A percentile compares a stretch with the other conserved stretches of the same genome.
These are phyloP conservation scores for Centropus unirufus DNA, from an alignment of 2,113 vertebrate species.

Conservation along the genomic window DNA sequence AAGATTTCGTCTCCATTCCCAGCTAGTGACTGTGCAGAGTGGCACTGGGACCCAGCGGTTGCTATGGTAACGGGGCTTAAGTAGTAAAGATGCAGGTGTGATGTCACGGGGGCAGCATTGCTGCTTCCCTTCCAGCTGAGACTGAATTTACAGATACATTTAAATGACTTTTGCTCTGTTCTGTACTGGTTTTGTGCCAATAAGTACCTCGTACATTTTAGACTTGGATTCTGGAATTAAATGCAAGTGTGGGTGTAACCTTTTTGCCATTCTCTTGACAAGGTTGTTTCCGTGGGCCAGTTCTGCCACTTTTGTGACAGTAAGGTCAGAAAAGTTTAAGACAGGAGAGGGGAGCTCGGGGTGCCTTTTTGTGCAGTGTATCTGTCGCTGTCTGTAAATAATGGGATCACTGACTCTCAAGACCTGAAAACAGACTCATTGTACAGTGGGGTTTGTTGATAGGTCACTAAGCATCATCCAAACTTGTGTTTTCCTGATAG, in stretches of 20 bases:
- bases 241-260: not conserved
- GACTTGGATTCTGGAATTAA: not conserved
- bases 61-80: conserved; percentile 75
- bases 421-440: not conserved
- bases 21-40: conserved; percentile 57
- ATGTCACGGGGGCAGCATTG: conserved; percentile 45
- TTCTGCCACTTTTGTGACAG: not conserved
- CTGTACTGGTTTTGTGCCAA: not conserved
- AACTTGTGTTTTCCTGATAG: not conserved
- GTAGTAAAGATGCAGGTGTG: conserved; percentile 51
- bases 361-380: not conserved
- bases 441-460: not conserved
- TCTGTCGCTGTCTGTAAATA: not conserved
- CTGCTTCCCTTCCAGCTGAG: not conserved
- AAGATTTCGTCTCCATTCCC: conserved; percentile 45
- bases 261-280: not conserved
- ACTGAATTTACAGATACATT: not conserved
- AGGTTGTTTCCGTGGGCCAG: not conserved
- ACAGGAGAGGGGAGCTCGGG: not conserved
- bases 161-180: not conserved
- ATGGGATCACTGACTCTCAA: not conserved
- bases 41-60: conserved; percentile 74
- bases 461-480: not conserved
- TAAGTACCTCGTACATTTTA: not conserved
- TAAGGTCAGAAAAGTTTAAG: not conserved